Evolutionary conservation across 2,888 invertebrate species (phyloP), one percentile per base, ranked within the genome.

Genomic region (Dryomyza anilis): DNA sequence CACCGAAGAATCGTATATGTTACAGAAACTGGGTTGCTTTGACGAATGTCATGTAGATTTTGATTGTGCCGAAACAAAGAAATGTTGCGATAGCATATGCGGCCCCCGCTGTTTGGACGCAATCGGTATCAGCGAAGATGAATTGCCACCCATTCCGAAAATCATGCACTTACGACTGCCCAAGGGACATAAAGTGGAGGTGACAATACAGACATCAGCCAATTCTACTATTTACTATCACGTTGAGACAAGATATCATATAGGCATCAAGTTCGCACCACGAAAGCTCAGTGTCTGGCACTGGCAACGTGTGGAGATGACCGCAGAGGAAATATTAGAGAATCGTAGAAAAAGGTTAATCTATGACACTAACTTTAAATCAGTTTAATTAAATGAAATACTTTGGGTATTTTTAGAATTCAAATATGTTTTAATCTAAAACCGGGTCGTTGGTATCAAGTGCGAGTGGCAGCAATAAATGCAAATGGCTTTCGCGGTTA

Each of bases 391-490:
- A n/a, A 25, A 8, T 59, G 23, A 43, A 45, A 52, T 53, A 52
- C 16, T 58, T 33, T 50, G n/a, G 12, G 12, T 33, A 33, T 8
- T 33, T 63, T 8, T 66, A 83, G 83, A 71, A 82, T 75, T 50
- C 76, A 77, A 56, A 77, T 81, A 30, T 75, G 75, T n/a, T 80
- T 83, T 43, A 81, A 81, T 58, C 73, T 83, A 64, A 77, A 78
- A 74, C 89, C 90, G 0, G 92, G 91, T 3, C 87, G 89, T 56
- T 92, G 91, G 91, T 92, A 92, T 80, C 89, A 91, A 71, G 91
- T 92, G 76, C 85, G 92, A n/a, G 89, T 92, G 4, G 91, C 92
- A 0, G 89, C 92, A 0, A 87, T 92, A 3, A 91, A 89, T 76
- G 86, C 86, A 1, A 86, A 88, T 58, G 92, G 92, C 0, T 90